Percentiles rank a stretch among this genome's conserved stretches.
Evolutionary conservation across 2,888 invertebrate genomes (phyloP).

Genomic region (Sceliomorpha sp.): DNA sequence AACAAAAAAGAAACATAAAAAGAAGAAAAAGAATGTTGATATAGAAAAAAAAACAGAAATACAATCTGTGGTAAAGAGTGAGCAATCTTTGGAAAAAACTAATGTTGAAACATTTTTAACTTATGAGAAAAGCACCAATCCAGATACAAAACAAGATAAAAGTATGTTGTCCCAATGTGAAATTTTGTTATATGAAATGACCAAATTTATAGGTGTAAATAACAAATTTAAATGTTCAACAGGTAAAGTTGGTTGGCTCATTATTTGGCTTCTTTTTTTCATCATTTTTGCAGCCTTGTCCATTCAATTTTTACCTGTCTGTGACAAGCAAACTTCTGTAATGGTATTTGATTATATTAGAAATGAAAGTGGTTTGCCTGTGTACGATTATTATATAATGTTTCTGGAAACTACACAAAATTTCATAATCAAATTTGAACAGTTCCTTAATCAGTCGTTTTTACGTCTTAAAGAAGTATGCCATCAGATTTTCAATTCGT

Average conservation of each 20-base stretch:
- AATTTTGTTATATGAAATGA: too few species aligned
- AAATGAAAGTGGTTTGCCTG: constrained; percentile 21
- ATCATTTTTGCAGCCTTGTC: constrained; percentile 6
- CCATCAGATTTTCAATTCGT: too few species aligned
- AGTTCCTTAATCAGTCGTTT: constrained; percentile 23
- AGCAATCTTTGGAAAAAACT: constrained; percentile 23
- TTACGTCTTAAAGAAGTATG: too few species aligned
- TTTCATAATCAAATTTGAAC: constrained; percentile 15
- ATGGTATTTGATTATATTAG: constrained; percentile 4
- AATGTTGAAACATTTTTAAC: constrained; percentile 17
- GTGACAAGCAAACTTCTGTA: constrained; percentile 16
- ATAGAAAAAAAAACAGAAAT: constrained; percentile 29
- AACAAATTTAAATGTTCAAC: too few species aligned
- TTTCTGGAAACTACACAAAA: constrained; percentile 19
- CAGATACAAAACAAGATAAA: constrained; percentile 6
- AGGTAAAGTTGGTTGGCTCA: constrained; percentile 10
- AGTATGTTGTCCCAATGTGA: constrained; percentile 6
- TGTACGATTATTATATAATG: constrained; percentile 16
- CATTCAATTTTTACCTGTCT: constrained; percentile 24
- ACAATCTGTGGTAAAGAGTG: background rate
- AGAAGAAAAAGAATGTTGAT: too few species aligned
- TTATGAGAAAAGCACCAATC: constrained; percentile 4
- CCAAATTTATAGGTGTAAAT: too few species aligned
- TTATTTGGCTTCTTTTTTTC: constrained; percentile 9
- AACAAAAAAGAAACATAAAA: too few species aligned